Evolutionary conservation across 2,797 vertebrate genomes (phyloP).

Genomic region (Channallabes apus): DNA sequence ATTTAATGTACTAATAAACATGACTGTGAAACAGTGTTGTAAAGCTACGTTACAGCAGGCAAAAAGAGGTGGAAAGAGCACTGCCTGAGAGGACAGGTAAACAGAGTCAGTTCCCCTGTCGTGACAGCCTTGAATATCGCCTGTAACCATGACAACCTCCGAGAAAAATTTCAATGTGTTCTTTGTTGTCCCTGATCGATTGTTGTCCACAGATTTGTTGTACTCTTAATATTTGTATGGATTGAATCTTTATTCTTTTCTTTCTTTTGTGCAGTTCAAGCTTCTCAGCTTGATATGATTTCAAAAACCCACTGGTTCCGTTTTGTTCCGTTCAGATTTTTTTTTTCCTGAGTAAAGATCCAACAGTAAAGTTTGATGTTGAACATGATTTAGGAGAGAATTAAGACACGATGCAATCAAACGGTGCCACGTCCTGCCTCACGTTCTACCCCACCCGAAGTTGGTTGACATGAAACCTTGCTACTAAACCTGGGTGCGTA

Average conservation of each 20-base stretch:
- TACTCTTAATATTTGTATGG: slow-evolving; percentile 4
- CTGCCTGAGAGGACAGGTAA: slow-evolving; percentile 29
- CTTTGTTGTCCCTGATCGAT: slow-evolving; percentile 34
- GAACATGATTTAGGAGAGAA: background rate
- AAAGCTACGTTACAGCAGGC: background rate
- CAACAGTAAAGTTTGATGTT: background rate
- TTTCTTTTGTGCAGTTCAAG: background rate
- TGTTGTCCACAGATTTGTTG: slow-evolving; percentile 19
- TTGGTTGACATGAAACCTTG: background rate
- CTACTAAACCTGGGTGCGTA: background rate
- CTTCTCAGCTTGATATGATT: background rate
- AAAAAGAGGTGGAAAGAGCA: slow-evolving; percentile 12
- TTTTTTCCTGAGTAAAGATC: background rate
- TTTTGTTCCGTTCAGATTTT: slow-evolving; percentile 6
- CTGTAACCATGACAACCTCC: slow-evolving; percentile 35
- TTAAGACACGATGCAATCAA: background rate
- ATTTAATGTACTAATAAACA: background rate
- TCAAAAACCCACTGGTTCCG: background rate
- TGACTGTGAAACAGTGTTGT: background rate
- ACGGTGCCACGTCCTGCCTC: background rate
- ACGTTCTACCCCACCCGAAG: background rate
- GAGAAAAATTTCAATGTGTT: slow-evolving; percentile 30
- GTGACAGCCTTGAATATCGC: slow-evolving; percentile 35
- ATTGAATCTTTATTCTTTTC: background rate
- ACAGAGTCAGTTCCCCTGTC: slow-evolving; percentile 31